phyloP scores from a whole-genome alignment of 2,888 invertebrate species.

The Catocala fraxini region DNA sequence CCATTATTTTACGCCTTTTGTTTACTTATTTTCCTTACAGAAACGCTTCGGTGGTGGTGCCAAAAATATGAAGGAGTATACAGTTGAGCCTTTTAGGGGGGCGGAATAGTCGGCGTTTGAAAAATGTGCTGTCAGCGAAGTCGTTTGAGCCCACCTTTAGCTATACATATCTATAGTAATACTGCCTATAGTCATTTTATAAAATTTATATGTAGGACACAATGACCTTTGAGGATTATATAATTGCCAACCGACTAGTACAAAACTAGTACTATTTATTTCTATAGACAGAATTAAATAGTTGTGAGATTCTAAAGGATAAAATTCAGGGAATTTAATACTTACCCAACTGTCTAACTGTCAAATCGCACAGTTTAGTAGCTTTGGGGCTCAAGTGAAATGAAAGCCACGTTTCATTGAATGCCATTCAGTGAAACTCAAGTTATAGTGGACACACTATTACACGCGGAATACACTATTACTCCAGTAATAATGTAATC shows the following conservation, averaged over 20 bases:
- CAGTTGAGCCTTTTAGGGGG: slow-evolving; percentile 48
- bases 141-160: slow-evolving; percentile 50
- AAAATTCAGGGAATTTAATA: background rate
- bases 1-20: slow-evolving; percentile 17
- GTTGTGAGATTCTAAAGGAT: background rate
- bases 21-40: slow-evolving; percentile 21
- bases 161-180: slow-evolving; percentile 28
- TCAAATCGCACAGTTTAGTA: no score
- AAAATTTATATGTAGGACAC: slow-evolving; percentile 25
- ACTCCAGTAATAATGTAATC: no score
- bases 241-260: background rate
- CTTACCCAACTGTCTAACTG: no score
- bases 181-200: slow-evolving; percentile 15
- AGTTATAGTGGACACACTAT: no score
- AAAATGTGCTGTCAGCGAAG: slow-evolving; percentile 64
- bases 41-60: slow-evolving; percentile 11
- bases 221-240: slow-evolving; percentile 12
- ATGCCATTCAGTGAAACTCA: no score
- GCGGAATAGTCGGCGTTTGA: slow-evolving; percentile 59
- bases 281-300: background rate
- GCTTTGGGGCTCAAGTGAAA: no score
- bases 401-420: no score
- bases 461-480: no score
- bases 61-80: slow-evolving; percentile 47
- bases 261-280: no score